Conservation (phyloP, 2,888 invertebrate species). For the Ormyrus labotus region DNA sequence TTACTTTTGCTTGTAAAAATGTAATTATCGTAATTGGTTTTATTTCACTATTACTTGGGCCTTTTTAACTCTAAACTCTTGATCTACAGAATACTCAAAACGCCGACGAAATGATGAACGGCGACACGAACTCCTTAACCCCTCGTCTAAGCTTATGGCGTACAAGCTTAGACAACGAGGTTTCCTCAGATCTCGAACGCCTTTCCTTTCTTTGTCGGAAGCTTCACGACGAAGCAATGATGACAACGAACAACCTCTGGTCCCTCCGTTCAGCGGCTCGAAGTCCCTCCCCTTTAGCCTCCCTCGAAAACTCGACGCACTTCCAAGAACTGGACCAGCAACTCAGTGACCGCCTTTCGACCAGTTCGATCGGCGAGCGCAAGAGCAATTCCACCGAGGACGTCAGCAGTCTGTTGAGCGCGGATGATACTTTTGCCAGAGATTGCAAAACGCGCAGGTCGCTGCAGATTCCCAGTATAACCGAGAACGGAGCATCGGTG, state of each 20-base stretch:
- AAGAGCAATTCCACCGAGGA: conserved; percentile 77
- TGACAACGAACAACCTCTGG: conserved; percentile 64
- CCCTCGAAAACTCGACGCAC: background rate
- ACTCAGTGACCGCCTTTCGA: conserved; percentile 1
- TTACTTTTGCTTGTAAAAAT: too few species aligned
- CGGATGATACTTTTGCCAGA: conserved; percentile 79
- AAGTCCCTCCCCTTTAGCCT: conserved; percentile 50
- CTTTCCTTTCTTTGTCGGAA: conserved; percentile 76
- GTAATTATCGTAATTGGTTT: too few species aligned
- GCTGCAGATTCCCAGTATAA: conserved; percentile 78
- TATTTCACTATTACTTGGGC: too few species aligned
- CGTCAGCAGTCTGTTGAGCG: conserved; percentile 47
- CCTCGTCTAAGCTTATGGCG: conserved; percentile 42
- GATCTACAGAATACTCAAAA: too few species aligned
- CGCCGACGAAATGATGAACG: conserved; percentile 7
- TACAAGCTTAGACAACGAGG: conserved; percentile 21
- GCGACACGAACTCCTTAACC: background rate
- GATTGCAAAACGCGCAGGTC: conserved; percentile 82
- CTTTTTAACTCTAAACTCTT: too few species aligned
- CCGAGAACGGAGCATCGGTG: conserved; percentile 16
- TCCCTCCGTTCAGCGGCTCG: background rate
- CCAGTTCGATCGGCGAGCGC: conserved; percentile 22
- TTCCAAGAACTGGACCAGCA: background rate
- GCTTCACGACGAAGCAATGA: conserved; percentile 75
- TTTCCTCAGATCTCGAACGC: conserved; percentile 63